A percentile compares a stretch with the other conserved stretches of the same genome.
Evolutionary conservation across 2,888 invertebrate genomes (phyloP).

Genomic region (Harpalus rubripes): DNA sequence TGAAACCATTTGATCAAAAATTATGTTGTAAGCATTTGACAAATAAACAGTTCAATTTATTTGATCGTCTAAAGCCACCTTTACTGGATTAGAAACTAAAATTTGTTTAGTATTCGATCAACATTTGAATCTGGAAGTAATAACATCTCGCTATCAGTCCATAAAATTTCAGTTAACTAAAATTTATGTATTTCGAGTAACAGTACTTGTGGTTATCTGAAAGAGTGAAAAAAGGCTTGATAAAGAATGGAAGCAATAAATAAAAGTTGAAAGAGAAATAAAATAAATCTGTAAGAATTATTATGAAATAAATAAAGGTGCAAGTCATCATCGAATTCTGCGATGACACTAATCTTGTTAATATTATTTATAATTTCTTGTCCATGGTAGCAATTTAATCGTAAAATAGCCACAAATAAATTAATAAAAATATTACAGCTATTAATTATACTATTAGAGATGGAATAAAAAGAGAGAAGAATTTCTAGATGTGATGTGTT

Average conservation of each 20-base stretch:
- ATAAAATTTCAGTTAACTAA: conserved; percentile 11
- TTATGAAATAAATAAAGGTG: conserved; percentile 46
- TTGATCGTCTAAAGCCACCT: no score
- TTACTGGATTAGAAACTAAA: neutral
- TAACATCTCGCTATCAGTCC: neutral
- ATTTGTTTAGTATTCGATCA: neutral
- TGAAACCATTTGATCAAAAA: no score
- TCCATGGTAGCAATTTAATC: conserved; percentile 55
- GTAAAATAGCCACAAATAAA: conserved; percentile 55
- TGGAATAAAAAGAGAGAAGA: conserved; percentile 41
- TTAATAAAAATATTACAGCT: conserved; percentile 44
- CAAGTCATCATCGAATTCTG: conserved; percentile 39
- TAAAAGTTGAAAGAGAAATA: conserved; percentile 40
- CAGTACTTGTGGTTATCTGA: conserved; percentile 5
- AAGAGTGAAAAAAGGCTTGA: neutral
- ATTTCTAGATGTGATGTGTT: conserved; percentile 59
- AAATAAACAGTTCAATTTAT: no score
- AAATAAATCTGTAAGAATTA: conserved; percentile 35
- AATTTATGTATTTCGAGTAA: neutral
- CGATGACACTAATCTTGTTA: conserved; percentile 60
- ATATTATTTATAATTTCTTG: conserved; percentile 59
- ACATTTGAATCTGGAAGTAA: neutral
- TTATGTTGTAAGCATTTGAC: no score
- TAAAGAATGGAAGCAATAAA: conserved; percentile 43
- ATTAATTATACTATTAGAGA: conserved; percentile 59